phyloP scores from a whole-genome alignment of 1,140 invertebrate species.

The Oreohelix idahoensis region DNA sequence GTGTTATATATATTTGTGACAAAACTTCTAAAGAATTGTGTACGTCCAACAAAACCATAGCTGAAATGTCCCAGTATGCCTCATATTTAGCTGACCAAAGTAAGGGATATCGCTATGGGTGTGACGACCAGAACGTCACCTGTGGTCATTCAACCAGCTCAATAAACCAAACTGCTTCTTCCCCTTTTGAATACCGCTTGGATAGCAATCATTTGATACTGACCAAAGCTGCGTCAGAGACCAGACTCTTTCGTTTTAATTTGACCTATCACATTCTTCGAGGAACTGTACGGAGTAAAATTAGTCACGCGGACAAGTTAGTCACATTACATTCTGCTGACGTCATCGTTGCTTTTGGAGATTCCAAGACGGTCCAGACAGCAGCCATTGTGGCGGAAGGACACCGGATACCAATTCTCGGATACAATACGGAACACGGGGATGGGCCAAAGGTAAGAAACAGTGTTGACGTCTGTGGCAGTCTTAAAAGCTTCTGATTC shows the following conservation, averaged over 20 bases:
- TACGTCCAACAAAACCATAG: not conserved
- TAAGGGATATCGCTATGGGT: not conserved
- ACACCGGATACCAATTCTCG: not conserved
- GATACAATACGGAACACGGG: conserved; percentile 17
- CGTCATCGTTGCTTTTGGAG: conserved; percentile 13
- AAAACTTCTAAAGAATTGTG: not conserved
- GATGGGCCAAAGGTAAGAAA: conserved; percentile 10
- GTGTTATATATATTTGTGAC: conserved; percentile 6
- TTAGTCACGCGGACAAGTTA: not conserved
- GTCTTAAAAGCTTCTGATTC: too few relatives aligned
- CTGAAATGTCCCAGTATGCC: not conserved
- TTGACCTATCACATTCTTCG: not conserved
- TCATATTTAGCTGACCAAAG: not conserved
- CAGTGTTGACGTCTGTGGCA: not conserved
- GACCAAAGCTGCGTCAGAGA: not conserved
- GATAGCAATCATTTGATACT: not conserved
- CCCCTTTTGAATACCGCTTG: not conserved
- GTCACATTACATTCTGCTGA: not conserved
- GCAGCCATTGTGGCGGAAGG: conserved; percentile 13
- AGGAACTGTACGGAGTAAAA: not conserved
- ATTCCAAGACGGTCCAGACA: conserved; percentile 2
- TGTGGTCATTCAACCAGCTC: not conserved
- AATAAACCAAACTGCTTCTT: not conserved
- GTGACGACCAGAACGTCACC: not conserved
- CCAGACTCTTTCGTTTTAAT: not conserved